Base-by-base conservation (phyloP, 1,140 invertebrate species). In the Spodoptera litura region DNA sequence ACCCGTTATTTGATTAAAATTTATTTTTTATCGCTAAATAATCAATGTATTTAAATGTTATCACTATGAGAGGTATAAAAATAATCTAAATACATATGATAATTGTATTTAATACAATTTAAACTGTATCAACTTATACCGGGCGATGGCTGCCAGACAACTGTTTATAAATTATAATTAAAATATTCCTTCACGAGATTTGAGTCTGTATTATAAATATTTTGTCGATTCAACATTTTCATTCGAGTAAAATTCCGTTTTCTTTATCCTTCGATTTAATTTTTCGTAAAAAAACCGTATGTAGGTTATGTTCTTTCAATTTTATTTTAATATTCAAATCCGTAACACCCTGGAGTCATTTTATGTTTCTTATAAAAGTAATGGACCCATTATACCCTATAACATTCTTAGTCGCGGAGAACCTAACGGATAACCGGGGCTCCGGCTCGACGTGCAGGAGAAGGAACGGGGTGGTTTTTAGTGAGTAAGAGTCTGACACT, bases 81-180 rank as follows among this genome's bases (percentile, higher is more conserved):
- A 44, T 44, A 44, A 44, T 44, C 55, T 56, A 56, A 20, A 56
- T 56, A 56, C 53, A 68, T 52, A 68, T 68, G n/a, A 10, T 35
- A 70, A 70, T 70, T 70, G 51, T 12, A n/a, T n/a, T 55, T 55
- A 38, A 52, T 66, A 11, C 10, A 8, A 55, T 11, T 31, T 31
- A 11, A 20, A 15, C 25, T 53, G 66, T 53, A 55, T 71, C 12
- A 51, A 55, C 10, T 56, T 71, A 71, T 55, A 52, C 6, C 27
- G 68, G 52, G 0, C 68, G 27, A 55, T 71, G 68, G 20, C 52
- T 55, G 31, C 2, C 61, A 38, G 31, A 25, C 27, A 25, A 11
- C 68, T 56, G 31, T 35, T 55, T 51, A 38, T 31, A 71, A 71
- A 71, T 71, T 71, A 71, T 53, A 56, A 71, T 71, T 71, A 71